Percentiles rank a stretch among this genome's conserved stretches.
phyloP scores from a whole-genome alignment of 1,140 invertebrate species.

The Trialeurodes vaporariorum region DNA sequence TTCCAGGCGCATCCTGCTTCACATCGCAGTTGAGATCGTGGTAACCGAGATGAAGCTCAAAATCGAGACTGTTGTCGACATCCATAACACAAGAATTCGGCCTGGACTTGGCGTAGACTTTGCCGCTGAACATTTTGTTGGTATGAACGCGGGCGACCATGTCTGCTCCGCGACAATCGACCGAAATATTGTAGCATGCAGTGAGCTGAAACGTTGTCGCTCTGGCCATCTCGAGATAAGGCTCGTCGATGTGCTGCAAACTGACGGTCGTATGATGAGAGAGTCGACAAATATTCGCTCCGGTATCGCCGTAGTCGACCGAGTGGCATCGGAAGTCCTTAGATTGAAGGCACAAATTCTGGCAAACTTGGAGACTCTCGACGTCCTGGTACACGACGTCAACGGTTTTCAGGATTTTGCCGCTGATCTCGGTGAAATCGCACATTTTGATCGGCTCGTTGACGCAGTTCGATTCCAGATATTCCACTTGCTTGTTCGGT shows the following conservation, averaged over 20 bases:
- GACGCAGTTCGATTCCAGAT: slow-evolving; percentile 41
- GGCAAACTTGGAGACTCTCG: slow-evolving; percentile 36
- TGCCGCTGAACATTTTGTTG: slow-evolving; percentile 42
- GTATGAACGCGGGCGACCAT: slow-evolving; percentile 40
- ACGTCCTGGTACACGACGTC: slow-evolving; percentile 39
- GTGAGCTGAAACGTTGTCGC: slow-evolving; percentile 39
- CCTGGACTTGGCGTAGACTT: slow-evolving; percentile 39
- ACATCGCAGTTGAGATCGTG: slow-evolving; percentile 37
- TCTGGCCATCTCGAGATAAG: slow-evolving; percentile 37
- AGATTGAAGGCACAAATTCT: slow-evolving; percentile 36
- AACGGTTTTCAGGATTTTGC: slow-evolving; percentile 40
- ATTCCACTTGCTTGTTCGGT: slow-evolving; percentile 24
- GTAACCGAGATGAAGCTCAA: slow-evolving; percentile 36
- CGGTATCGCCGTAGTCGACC: slow-evolving; percentile 40
- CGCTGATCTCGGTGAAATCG: slow-evolving; percentile 36
- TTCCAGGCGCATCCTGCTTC: slow-evolving; percentile 33
- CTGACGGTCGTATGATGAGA: slow-evolving; percentile 39
- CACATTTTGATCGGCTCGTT: slow-evolving; percentile 39
- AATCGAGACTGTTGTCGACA: slow-evolving; percentile 33
- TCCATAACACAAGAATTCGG: slow-evolving; percentile 41
- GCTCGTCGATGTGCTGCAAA: slow-evolving; percentile 35
- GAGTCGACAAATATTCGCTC: slow-evolving; percentile 37
- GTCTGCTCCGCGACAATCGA: slow-evolving; percentile 38
- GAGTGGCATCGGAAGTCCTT: slow-evolving; percentile 34
- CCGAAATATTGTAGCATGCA: slow-evolving; percentile 41